Evolutionary conservation across 2,888 invertebrate genomes (phyloP).

Genomic region (Julus scanicus): DNA sequence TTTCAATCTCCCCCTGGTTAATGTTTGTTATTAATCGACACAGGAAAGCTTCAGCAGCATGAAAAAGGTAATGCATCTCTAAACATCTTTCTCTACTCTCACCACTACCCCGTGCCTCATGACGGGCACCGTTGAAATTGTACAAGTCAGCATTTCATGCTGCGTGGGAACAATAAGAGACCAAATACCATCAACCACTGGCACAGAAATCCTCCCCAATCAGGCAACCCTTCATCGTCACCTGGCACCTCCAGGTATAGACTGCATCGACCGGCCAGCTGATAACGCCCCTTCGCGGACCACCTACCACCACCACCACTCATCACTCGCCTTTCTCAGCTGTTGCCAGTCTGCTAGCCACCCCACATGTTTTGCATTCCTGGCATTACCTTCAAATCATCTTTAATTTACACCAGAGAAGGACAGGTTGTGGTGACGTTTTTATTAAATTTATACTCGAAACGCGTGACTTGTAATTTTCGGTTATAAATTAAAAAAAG

Average conservation of each 20-base stretch:
- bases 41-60: conserved; percentile 53
- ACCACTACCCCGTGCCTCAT: conserved; percentile 50
- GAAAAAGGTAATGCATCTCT: conserved; percentile 49
- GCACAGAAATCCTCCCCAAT: conserved; percentile 22
- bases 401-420: conserved; percentile 34
- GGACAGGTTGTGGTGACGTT: conserved; percentile 51
- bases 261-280: conserved; percentile 7
- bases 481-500: conserved; percentile 8
- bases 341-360: conserved; percentile 44
- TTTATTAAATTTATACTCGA: conserved; percentile 26
- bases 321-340: conserved; percentile 7
- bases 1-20: conserved; percentile 46
- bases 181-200: conserved; percentile 29
- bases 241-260: conserved; percentile 37
- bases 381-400: conserved; percentile 41
- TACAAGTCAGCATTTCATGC: conserved; percentile 43
- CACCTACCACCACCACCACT: conserved; percentile 34
- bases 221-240: conserved; percentile 16
- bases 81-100: conserved; percentile 29
- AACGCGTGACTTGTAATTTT: conserved; percentile 2
- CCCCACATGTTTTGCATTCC: conserved; percentile 45
- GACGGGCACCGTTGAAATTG: conserved; percentile 52
- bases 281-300: conserved; percentile 24
- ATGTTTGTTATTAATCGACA: conserved; percentile 55
- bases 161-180: conserved; percentile 49